A percentile compares a stretch with the other conserved stretches of the same genome.
Conservation (phyloP, 1,140 invertebrate species). For the Brachystomella parvula region DNA sequence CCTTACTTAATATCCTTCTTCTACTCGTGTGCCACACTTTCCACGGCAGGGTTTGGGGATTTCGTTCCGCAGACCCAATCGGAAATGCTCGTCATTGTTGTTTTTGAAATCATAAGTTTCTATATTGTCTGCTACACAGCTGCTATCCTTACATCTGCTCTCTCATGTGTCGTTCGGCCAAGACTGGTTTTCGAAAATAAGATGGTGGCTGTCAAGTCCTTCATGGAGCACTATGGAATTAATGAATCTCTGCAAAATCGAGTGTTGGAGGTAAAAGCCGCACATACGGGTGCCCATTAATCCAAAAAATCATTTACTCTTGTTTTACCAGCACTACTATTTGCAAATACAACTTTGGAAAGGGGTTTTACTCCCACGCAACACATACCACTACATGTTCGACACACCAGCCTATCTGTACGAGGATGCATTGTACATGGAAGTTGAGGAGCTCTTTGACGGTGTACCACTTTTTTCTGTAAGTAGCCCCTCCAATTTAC, state of each 20-base stretch:
- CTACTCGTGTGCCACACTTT: not conserved
- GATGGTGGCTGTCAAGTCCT: constrained; percentile 22
- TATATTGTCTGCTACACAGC: constrained; percentile 32
- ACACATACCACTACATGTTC: constrained; percentile 26
- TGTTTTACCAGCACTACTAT: not conserved
- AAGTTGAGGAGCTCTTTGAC: constrained; percentile 20
- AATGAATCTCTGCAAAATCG: constrained; percentile 26
- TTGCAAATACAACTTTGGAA: not conserved
- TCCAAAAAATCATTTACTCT: not conserved
- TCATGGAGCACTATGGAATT: constrained; percentile 28
- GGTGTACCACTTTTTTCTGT: constrained; percentile 29
- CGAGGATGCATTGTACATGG: constrained; percentile 25
- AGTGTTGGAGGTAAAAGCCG: constrained; percentile 16
- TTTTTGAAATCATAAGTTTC: constrained; percentile 27
- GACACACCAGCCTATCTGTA: constrained; percentile 31
- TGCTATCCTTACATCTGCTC: constrained; percentile 29
- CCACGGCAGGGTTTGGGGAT: constrained; percentile 26
- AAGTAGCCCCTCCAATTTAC: too few species aligned
- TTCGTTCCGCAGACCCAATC: constrained; percentile 29
- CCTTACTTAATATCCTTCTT: not conserved
- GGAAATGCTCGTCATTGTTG: constrained; percentile 19
- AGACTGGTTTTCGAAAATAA: constrained; percentile 35
- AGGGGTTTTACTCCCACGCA: constrained; percentile 15
- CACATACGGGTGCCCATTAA: not conserved
- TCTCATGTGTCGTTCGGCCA: constrained; percentile 22